Base-by-base conservation (phyloP, 2,797 vertebrate genomes). In the Poeciliopsis infans region DNA sequence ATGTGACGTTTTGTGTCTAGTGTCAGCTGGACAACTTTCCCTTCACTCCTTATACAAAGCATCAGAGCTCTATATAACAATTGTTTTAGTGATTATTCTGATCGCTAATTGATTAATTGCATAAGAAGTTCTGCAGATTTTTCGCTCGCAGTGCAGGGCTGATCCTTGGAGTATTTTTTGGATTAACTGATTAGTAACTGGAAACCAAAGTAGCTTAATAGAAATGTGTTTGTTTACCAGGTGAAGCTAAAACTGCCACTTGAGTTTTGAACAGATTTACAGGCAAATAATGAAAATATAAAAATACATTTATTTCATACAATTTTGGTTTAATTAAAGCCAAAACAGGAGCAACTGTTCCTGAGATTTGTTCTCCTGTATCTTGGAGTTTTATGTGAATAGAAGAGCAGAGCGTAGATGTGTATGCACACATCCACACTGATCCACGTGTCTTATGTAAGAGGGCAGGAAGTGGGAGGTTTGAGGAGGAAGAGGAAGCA, bases 401-500 rank as follows among this genome's bases (percentile, higher is more conserved):
- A 57, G 84, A 75, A n/a, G 43, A 64, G 49, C 74, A 61, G 23
- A 4, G 13, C 41, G 36, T 36, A 36, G 36, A 31, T 69, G 39
- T 69, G 33, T 53, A 59, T n/a, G 25, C 72, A 69, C 33, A 55
- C 72, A 61, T 76, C 41, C 72, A 5, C 23, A 5, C 66, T 69
- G 66, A 69, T 45, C 66, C 41, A 70, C 74, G 75, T 61, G 46
- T 83, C 66, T 92, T 92, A 90, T 76, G 80, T 91, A 93, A 93
- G 75, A 79, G 69, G 75, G 72, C 36, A 72, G 46, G 77, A 76
- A 86, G 79, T 79, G 74, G 77, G 79, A 72, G 82, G 79, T 73
- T 86, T 43, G 33, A 79, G 72, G 76, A 68, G 75, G 31, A 73
- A 73, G 75, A 49, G 76, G 69, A 78, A 23, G 51, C 49, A 78